Evolutionary conservation across 1,140 invertebrate genomes (phyloP), one percentile per base, ranked within the genome.

Genomic region (Mylabris phalerata): DNA sequence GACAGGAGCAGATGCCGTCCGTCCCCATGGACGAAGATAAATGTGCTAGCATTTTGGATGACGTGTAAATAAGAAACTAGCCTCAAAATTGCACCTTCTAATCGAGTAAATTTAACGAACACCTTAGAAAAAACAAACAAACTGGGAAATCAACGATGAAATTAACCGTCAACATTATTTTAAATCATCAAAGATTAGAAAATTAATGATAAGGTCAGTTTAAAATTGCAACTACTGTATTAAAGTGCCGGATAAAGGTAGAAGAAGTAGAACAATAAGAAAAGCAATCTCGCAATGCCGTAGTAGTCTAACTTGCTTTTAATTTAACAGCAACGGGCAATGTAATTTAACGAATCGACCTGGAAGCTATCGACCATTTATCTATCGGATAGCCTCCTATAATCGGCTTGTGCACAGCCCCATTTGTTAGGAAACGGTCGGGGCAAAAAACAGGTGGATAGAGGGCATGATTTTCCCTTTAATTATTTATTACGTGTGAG

Each of bases 281-380:
- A 60, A 60, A 62, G 52, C 51, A 49, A 62, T 60, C 57, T 48
- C 48, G 58, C 56, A 38, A 47, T 50, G 52, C 48, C 39, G 64
- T 58, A 60, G 64, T 58, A 60, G 64, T 63, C 61, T 64, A 66
- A 66, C 64, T 66, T 57, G 61, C 64, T 66, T 66, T 66, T 66
- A 66, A 66, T 66, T 66, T 64, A 66, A 63, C 61, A 62, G 59
- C 55, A 47, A 45, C 55, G 64, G 64, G 62, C 64, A 50, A 61
- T 62, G 64, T 66, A 66, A 66, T 66, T 66, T 64, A 62, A 50
- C 59, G 59, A 48, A 66, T 66, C 64, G 64, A 66, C 63, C 64
- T 66, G 57, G 59, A 57, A 47, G 54, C 59, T 59, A 66, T 66
- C 62, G 64, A 62, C 56, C 59, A 66, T 66, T 66, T 66, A 66